Base-by-base conservation (phyloP, 2,888 invertebrate genomes). In the Coleophora flavipennella region DNA sequence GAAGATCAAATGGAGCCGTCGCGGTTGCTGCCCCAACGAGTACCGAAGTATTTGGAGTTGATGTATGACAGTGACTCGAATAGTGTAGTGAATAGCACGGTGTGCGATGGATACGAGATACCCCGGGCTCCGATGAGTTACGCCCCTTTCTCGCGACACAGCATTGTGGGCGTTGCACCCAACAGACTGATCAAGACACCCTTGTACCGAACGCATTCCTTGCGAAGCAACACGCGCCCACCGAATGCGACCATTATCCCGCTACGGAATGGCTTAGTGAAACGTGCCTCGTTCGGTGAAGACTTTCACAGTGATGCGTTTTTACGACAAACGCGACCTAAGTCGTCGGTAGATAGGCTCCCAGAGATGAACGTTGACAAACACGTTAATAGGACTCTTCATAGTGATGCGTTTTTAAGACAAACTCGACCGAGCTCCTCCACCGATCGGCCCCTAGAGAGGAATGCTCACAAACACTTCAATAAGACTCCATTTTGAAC, bases 11-110 rank as follows among this genome's bases (percentile, higher is more conserved):
- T 81, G 81, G 83, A 81, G 50, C 79, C 80, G 6, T 77, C 80
- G 7, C 69, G 67, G 2, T 47, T 74, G 35, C 62, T 80, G 1
- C 77, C 80, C 29, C 70, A 68, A 43, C 62, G 70, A 2, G 49
- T 79, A 28, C 89, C 90, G 1, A 90, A 90, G 55, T 91, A 92
- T 64, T 67, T 91, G 38, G 90, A 91, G 63, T 68, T 91, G 35
- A 76, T 91, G 59, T 89, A 90, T 57, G 89, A 89, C 53, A 81
- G 81, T 45, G 85, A 86, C 38, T 73, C 83, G 0, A 72, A 69
- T 8, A 29, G 29, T 7, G 10, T 7, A 7, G 29, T 27, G 10
- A 61, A 71, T 12, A 67, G 75, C 12, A 73, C 71, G 2, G 41
- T 61, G 2, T 70, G 75, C 48, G 89, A 88, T 55, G 90, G 89